Evolutionary conservation across 2,113 vertebrate species (phyloP).

Genomic region (Loxodonta africana): DNA sequence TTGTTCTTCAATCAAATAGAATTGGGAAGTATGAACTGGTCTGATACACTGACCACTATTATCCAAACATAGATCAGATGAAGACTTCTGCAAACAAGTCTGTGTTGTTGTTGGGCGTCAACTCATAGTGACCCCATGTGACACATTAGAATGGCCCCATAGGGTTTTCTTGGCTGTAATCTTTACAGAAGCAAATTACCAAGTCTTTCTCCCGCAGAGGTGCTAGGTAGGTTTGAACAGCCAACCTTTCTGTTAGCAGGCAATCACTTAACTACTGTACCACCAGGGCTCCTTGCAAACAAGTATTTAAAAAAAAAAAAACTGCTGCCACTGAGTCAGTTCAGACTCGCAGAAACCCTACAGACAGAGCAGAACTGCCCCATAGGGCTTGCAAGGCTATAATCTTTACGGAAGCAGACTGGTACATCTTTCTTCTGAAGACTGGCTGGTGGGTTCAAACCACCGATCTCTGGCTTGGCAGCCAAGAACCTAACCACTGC

Average conservation of each 20-base stretch:
- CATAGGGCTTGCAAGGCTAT: not conserved
- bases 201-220: no score
- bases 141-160: no score
- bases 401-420: not conserved
- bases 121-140: no score
- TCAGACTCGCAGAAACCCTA: not conserved
- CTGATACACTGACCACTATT: not conserved
- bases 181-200: no score
- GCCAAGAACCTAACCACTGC: not conserved
- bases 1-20: not conserved
- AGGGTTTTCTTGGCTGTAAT: no score
- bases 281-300: no score
- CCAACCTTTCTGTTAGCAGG: no score
- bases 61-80: not conserved
- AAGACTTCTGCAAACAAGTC: not conserved
- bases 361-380: not conserved
- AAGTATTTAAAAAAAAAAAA: no score
- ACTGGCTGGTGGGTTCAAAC: not conserved
- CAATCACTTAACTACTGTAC: no score
- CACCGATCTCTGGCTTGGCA: not conserved
- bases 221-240: no score
- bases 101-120: no score
- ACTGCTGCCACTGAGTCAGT: not conserved
- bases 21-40: not conserved
- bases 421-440: not conserved